Evolutionary conservation across 2,888 invertebrate genomes (phyloP).

Genomic region (Hypercompe scribonia): DNA sequence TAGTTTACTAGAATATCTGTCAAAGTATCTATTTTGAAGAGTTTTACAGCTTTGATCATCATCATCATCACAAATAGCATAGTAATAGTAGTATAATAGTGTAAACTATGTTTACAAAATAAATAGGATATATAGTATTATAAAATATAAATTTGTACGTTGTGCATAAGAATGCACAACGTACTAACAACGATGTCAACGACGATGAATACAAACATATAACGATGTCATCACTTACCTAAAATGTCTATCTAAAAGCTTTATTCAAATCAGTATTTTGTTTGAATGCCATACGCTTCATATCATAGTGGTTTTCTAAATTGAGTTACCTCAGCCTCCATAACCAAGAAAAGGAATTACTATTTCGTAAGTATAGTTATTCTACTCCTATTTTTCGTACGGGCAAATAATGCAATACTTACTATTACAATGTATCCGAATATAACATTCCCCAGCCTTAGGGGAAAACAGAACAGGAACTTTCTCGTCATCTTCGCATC

Average conservation of each 20-base stretch:
- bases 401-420: constrained; percentile 58
- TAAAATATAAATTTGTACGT: too few species aligned
- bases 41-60: too few species aligned
- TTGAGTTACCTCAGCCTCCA: neutral
- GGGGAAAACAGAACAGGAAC: constrained; percentile 81
- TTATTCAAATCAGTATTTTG: neutral
- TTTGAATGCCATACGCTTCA: neutral
- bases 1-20: too few species aligned
- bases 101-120: too few species aligned
- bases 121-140: too few species aligned
- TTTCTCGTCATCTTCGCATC: constrained; percentile 81
- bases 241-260: neutral
- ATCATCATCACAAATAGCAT: too few species aligned
- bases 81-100: too few species aligned
- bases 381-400: neutral
- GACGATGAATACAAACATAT: too few species aligned
- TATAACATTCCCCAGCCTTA: constrained; percentile 78
- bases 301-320: neutral
- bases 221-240: neutral
- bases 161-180: too few species aligned
- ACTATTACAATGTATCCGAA: constrained; percentile 81
- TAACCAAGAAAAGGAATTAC: neutral
- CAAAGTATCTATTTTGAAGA: too few species aligned
- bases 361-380: constrained; percentile 6
- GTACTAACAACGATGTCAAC: too few species aligned